Evolutionary conservation across 2,888 invertebrate genomes (phyloP).

Genomic region (Drosophila limbata): DNA sequence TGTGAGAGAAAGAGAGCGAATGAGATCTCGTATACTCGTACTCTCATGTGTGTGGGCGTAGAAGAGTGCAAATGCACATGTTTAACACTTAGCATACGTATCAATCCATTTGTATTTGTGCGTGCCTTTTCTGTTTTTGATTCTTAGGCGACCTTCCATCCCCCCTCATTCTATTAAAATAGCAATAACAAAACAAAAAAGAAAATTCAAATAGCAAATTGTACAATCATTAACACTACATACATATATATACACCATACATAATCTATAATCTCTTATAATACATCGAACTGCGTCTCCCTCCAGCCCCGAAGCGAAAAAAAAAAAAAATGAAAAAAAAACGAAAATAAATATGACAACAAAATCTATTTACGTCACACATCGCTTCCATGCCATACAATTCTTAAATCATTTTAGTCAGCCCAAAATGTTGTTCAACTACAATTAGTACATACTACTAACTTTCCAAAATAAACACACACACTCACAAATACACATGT

Average conservation of each 20-base stretch:
- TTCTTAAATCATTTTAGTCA: conserved; percentile 8
- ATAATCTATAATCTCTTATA: conserved; percentile 17
- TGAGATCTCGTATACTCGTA: neutral
- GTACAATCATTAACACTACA: conserved; percentile 43
- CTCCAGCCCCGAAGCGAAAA: conserved; percentile 18
- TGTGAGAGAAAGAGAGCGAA: neutral
- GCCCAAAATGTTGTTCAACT: conserved; percentile 14
- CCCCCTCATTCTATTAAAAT: conserved; percentile 1
- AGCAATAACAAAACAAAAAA: conserved; percentile 8
- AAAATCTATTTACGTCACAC: conserved; percentile 28
- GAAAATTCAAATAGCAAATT: conserved; percentile 40
- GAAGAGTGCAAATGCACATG: conserved; percentile 1
- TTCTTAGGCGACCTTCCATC: conserved; percentile 1
- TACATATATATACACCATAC: conserved; percentile 12
- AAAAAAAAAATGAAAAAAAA: neutral
- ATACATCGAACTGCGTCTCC: conserved; percentile 33
- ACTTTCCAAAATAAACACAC: conserved; percentile 13
- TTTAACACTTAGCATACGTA: neutral
- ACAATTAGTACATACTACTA: conserved; percentile 5
- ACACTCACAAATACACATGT: conserved; percentile 15
- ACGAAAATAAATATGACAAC: neutral
- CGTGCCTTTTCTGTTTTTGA: conserved; percentile 26
- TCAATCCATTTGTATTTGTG: conserved; percentile 12
- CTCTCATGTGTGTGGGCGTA: neutral
- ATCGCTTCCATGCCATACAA: conserved; percentile 34